Evolutionary conservation across 2,888 invertebrate genomes (phyloP), one percentile per base, ranked within the genome.

Genomic region (Hydriomena furcata): DNA sequence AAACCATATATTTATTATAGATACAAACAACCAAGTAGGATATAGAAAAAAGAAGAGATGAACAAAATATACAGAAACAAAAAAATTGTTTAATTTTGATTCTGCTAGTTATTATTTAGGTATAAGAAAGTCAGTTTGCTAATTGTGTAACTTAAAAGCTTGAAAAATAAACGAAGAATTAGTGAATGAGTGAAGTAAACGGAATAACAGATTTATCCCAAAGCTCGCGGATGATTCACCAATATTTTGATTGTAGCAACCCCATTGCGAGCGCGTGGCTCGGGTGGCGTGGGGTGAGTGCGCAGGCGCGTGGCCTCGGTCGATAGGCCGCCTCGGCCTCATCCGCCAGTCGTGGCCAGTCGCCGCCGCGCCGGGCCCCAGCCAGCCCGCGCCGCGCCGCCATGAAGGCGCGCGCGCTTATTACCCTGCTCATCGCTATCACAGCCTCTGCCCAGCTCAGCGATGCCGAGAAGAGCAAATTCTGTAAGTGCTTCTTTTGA

Each of bases 391-490:
- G 86, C 78, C 80, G 82, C 81, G 75, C 80, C 82, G 82, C 70
- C 78, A 89, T 87, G 88, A 80, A 72, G 83, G 80, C 84, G 84
- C 83, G 87, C 72, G 83, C 80, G 70, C 60, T 81, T 49, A 70
- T 82, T 52, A 60, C 77, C 65, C 70, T 82, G 73, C 73, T 76
- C 60, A 69, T 70, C 72, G 81, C 80, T 68, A 66, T 84, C 58
- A 74, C 83, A 58, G 76, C 80, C 61, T 68, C 73, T 54, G 65
- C 75, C 55, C 68, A 68, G 63, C 58, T 67, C 71, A 69, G 69
- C 65, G 69, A 81, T 73, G 91, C 88, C 50, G 91, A 91, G 82
- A 91, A 91, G 71, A 91, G 91, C 82, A 91, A 91, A 71, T 91
- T 91, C 83, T 91, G 91, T 91, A 76, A 90, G 91, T 91, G 52